A percentile compares a stretch with the other conserved stretches of the same genome.
Evolutionary conservation across 1,140 invertebrate genomes (phyloP).

Genomic region (Antheraea mylitta): DNA sequence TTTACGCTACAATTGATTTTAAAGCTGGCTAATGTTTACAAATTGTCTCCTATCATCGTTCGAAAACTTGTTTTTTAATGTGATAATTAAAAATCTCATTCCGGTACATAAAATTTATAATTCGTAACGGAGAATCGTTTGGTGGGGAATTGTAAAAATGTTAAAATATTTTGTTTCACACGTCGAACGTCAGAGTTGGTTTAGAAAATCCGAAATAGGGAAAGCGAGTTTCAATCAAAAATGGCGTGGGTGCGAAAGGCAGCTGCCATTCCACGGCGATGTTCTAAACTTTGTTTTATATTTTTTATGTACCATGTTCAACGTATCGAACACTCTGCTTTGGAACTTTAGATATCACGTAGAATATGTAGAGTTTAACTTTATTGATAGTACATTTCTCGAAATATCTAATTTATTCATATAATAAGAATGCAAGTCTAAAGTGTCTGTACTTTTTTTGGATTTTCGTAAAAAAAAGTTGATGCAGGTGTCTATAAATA

Average conservation of each 20-base stretch:
- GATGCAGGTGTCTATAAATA: too few relatives aligned
- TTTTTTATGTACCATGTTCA: neutral
- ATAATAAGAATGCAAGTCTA: too few relatives aligned
- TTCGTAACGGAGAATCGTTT: neutral
- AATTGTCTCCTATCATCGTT: constrained; percentile 27
- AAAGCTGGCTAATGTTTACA: constrained; percentile 57
- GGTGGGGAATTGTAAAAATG: neutral
- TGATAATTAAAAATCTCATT: neutral
- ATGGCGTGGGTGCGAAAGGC: neutral
- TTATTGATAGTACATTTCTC: too few relatives aligned
- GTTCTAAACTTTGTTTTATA: constrained; percentile 3
- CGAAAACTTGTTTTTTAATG: constrained; percentile 7
- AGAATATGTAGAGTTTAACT: too few relatives aligned
- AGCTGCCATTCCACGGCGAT: constrained; percentile 1
- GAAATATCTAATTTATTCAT: too few relatives aligned
- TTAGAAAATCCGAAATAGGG: neutral
- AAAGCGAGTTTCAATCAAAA: constrained; percentile 1
- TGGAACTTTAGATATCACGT: neutral
- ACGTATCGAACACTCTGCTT: neutral
- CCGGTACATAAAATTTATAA: neutral
- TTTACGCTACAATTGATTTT: constrained; percentile 59
- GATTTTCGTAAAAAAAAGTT: too few relatives aligned
- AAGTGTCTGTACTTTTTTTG: too few relatives aligned
- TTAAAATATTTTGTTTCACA: neutral
- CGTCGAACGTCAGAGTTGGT: neutral